Percentiles rank a stretch among this genome's conserved stretches.
These are phyloP conservation scores for Leucozona laternaria DNA, from an alignment of 2,888 invertebrate species.

Conservation along the genomic window DNA sequence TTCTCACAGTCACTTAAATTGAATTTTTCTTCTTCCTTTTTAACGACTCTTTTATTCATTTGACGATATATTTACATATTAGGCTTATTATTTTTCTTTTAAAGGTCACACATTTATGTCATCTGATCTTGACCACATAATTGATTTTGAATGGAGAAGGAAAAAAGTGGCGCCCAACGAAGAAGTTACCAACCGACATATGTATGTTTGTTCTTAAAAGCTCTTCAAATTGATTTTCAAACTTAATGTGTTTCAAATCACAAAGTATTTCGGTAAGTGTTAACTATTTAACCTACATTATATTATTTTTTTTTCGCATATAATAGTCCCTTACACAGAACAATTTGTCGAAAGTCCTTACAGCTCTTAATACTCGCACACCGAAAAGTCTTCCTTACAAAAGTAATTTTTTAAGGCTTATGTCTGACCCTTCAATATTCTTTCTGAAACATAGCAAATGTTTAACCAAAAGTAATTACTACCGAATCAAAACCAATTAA, in stretches of 20 bases:
- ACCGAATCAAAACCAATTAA: constrained; percentile 6
- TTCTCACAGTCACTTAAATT: too few species aligned
- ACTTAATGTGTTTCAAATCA: too few species aligned
- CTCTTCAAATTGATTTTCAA: too few species aligned
- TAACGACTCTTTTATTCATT: not conserved
- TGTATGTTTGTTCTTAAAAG: too few species aligned
- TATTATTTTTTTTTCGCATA: too few species aligned
- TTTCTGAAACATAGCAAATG: not conserved
- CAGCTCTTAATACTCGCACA: not conserved
- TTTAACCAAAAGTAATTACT: constrained; percentile 10
- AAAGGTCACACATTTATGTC: not conserved
- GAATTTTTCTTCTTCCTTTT: not conserved
- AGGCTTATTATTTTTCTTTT: not conserved
- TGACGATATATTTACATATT: not conserved
- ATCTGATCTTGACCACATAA: not conserved
- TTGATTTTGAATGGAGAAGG: not conserved
- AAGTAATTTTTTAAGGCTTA: not conserved
- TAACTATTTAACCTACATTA: too few species aligned
- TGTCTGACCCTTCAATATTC: not conserved
- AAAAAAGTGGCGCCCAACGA: not conserved
- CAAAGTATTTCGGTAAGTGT: too few species aligned
- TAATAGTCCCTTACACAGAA: not conserved
- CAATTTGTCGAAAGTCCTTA: not conserved
- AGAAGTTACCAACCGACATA: not conserved
- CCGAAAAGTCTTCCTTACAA: not conserved